Percentiles rank a stretch among this genome's conserved stretches.
These are phyloP conservation scores for Meloidogyne hapla DNA, from an alignment of 1,140 invertebrate genomes.

Conservation along the genomic window DNA sequence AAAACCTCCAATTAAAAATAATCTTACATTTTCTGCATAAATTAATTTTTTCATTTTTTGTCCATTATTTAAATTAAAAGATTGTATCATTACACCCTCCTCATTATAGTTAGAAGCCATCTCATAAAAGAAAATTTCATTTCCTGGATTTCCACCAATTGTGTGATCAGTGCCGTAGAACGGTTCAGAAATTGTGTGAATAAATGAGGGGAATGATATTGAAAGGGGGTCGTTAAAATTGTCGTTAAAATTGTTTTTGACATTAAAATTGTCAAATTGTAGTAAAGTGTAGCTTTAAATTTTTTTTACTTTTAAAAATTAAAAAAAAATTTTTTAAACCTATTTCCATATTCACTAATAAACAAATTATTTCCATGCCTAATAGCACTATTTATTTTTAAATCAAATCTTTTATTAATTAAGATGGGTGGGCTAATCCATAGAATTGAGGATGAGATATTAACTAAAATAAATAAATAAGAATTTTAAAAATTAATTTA, in stretches of 20 bases:
- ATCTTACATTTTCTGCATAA: constrained; percentile 40
- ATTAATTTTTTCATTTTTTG: constrained; percentile 30
- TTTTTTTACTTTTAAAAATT: background rate
- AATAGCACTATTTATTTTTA: constrained; percentile 25
- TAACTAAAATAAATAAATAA: background rate
- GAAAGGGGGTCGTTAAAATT: background rate
- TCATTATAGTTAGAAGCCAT: constrained; percentile 21
- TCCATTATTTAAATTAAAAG: constrained; percentile 29
- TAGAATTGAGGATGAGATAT: background rate
- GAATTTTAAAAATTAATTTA: background rate
- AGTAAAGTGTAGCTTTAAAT: constrained; percentile 21
- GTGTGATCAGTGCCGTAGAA: constrained; percentile 43
- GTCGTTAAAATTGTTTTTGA: background rate
- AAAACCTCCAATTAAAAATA: no score
- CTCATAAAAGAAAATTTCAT: constrained; percentile 37
- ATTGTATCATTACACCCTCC: constrained; percentile 15
- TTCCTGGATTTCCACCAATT: constrained; percentile 9
- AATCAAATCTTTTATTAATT: constrained; percentile 24
- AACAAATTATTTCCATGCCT: constrained; percentile 30
- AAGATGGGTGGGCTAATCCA: constrained; percentile 3
- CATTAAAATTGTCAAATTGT: constrained; percentile 16
- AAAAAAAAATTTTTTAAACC: background rate
- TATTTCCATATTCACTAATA: constrained; percentile 41
- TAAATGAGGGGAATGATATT: constrained; percentile 34
- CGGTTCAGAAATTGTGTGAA: constrained; percentile 27